Conservation (phyloP, 2,888 invertebrate genomes). For the Spisula subtruncata region DNA sequence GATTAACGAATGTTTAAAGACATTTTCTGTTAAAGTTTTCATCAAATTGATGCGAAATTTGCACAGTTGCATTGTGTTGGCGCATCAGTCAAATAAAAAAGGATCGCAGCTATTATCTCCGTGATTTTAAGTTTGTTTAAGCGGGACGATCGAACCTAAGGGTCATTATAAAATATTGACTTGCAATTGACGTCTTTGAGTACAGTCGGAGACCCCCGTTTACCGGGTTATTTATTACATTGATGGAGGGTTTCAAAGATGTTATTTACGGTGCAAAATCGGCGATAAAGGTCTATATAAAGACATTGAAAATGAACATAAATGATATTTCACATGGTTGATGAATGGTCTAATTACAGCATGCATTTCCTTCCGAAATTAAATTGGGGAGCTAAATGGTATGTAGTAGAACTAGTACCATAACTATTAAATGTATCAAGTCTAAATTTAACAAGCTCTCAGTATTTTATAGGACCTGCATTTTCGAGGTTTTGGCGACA, state of each 20-base stretch:
- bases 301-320: not conserved
- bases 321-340: not conserved
- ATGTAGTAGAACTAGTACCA: not conserved
- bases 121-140: constrained; percentile 6
- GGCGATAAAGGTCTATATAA: not conserved
- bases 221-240: not conserved
- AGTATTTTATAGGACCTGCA: too few relatives aligned
- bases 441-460: too few relatives aligned
- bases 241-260: not conserved
- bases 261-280: not conserved
- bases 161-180: not conserved
- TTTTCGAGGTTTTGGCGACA: too few relatives aligned
- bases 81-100: constrained; percentile 15
- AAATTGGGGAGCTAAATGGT: not conserved
- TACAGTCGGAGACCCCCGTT: not conserved
- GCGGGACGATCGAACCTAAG: not conserved
- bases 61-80: not conserved
- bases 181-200: not conserved
- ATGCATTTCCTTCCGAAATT: not conserved
- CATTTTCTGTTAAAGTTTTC: constrained; percentile 12
- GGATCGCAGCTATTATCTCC: not conserved
- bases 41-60: constrained; percentile 1
- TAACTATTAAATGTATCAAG: too few relatives aligned
- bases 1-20: constrained; percentile 6
- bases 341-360: not conserved